Evolutionary conservation across 2,113 vertebrate genomes (phyloP).

Genomic region (Rattus rattus): DNA sequence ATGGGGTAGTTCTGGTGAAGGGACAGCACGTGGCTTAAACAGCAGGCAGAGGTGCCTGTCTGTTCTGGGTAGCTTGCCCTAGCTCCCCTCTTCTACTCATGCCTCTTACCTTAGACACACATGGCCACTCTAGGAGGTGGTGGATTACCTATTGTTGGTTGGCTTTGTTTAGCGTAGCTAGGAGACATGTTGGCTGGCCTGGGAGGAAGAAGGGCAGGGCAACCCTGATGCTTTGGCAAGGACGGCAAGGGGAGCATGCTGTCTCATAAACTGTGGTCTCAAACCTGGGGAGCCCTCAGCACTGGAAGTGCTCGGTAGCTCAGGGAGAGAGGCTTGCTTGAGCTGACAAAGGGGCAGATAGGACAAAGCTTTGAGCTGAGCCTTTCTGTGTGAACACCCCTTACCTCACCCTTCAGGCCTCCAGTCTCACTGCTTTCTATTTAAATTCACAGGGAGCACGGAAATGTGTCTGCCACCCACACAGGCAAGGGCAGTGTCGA

Average conservation of each 20-base stretch:
- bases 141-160: background rate
- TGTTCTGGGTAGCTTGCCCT: background rate
- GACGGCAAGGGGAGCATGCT: background rate
- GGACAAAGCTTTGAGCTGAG: background rate
- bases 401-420: background rate
- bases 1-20: background rate
- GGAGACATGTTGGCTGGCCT: background rate
- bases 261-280: background rate
- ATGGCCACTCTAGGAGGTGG: background rate
- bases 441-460: background rate
- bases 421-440: background rate
- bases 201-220: background rate
- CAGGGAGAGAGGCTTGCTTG: background rate
- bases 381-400: background rate
- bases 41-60: background rate
- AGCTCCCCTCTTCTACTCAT: background rate
- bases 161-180: background rate
- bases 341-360: background rate
- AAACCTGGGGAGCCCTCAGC: background rate
- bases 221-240: background rate
- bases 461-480: background rate
- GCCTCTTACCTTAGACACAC: background rate
- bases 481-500: background rate
- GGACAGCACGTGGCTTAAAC: fast-evolving
- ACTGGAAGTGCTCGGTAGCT: background rate